Evolutionary conservation across 2,888 invertebrate genomes (phyloP).

Genomic region (Clistopyga incitator): DNA sequence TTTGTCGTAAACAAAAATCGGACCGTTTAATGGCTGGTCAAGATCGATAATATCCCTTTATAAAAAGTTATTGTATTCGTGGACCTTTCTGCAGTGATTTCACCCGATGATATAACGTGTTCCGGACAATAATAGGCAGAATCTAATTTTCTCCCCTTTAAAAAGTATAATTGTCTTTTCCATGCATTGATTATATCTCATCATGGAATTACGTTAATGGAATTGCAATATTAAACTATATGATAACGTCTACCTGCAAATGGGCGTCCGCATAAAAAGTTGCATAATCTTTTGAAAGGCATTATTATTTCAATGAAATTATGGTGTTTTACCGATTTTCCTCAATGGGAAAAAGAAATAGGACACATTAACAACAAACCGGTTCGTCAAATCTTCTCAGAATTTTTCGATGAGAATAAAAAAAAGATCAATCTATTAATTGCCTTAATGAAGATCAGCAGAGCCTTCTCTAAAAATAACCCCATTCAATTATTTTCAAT

Average conservation of each 20-base stretch:
- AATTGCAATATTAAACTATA: not conserved
- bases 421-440: too few species aligned
- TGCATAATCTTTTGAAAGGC: not conserved
- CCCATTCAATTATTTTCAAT: too few species aligned
- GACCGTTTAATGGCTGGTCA: not conserved
- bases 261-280: not conserved
- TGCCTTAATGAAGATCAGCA: too few species aligned
- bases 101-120: not conserved
- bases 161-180: constrained; percentile 11
- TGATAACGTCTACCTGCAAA: not conserved
- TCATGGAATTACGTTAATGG: not conserved
- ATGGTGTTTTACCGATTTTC: too few species aligned
- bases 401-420: too few species aligned
- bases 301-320: too few species aligned
- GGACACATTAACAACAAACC: too few species aligned
- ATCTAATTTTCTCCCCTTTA: not conserved
- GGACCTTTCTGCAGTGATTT: not conserved
- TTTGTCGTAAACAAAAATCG: not conserved
- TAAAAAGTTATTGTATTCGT: constrained; percentile 4
- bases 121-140: not conserved
- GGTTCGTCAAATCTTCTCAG: too few species aligned
- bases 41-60: not conserved
- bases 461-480: too few species aligned
- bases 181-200: not conserved
- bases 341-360: too few species aligned